phyloP scores from a whole-genome alignment of 2,113 vertebrate species.

The Camelus bactrianus region DNA sequence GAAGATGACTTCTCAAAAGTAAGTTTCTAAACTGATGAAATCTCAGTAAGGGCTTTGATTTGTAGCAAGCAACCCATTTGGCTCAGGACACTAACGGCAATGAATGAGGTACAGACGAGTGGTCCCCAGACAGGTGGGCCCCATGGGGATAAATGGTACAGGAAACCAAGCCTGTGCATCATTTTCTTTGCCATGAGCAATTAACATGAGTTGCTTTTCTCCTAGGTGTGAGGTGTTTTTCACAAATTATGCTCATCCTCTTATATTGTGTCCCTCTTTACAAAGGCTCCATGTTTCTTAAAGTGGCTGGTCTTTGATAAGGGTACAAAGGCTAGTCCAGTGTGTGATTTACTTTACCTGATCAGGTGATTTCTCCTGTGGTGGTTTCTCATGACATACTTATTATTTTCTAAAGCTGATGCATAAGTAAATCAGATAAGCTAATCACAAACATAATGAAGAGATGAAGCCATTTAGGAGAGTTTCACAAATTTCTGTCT shows the following conservation, averaged over 20 bases:
- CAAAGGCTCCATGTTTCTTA: not conserved
- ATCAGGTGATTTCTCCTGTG: constrained; percentile 77
- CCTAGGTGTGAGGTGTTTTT: not conserved
- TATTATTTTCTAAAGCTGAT: constrained; percentile 74
- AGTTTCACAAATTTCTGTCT: constrained; percentile 71
- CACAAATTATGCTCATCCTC: not conserved
- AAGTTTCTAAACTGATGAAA: not conserved
- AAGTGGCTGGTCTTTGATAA: not conserved
- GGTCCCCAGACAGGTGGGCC: accelerated
- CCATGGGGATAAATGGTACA: too few species aligned
- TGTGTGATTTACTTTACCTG: constrained; percentile 74
- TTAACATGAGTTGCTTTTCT: not conserved
- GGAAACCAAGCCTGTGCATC: not conserved
- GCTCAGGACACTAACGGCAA: not conserved
- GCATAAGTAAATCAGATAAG: constrained; percentile 83
- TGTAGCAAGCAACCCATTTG: not conserved
- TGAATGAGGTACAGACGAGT: not conserved
- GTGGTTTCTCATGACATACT: constrained; percentile 73
- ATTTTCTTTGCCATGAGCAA: not conserved
- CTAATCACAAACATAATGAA: constrained; percentile 80
- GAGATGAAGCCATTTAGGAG: constrained; percentile 82
- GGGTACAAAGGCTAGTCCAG: not conserved
- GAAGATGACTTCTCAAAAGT: not conserved
- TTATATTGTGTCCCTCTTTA: not conserved
- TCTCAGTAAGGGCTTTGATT: not conserved